Base-by-base conservation (phyloP, 2,797 vertebrate species). In the Choloepus didactylus region DNA sequence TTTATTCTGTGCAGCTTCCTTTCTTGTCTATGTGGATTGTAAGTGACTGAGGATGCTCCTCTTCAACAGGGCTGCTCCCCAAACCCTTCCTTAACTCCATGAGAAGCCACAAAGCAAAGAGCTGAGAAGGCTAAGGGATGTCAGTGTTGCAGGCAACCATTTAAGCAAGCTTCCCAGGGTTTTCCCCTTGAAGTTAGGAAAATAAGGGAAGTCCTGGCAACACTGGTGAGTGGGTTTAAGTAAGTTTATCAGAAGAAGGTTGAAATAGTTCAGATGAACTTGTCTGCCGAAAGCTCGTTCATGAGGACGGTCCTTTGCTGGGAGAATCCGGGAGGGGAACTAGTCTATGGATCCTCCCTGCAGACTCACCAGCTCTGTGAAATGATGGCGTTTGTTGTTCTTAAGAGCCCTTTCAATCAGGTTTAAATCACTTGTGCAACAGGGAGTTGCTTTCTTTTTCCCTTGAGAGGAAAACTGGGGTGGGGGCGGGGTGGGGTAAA, bases 1-100 rank as follows among this genome's bases (percentile, higher is more conserved):
- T 96, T 93, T 91, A 70, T 95, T 96, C 77, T n/a, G 77, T 75
- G 44, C 15, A n/a, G 92, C 60, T 70, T 93, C 79, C 81, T 93
- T 91, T 27, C 10, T 46, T 38, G 41, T 35, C 90, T 96, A 60
- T 62, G 35, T 77, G 95, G 96, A 96, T 90, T 85, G 38, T 2
- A 54, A 44, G 0, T 1, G 51, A 2, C 35, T 38, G 38, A 41
- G 87, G 79, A 56, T 49, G 21, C 64, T 62, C 4, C 12, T 89
- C 89, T 87, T 88, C 90, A 86, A 41, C 3, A 73, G 35, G 89
- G 10, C 12, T 19, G 66, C 81, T 62, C 79, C 76, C 90, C n/a
- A 94, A 88, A 73, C n/a, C 44, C 54, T 49, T 62, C 94, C 92
- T 87, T 67, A 84, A 92, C 35, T 10, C 44, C 12, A 1, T 35